phyloP scores from a whole-genome alignment of 2,113 vertebrate species.

The Bolborhynchus lineola region DNA sequence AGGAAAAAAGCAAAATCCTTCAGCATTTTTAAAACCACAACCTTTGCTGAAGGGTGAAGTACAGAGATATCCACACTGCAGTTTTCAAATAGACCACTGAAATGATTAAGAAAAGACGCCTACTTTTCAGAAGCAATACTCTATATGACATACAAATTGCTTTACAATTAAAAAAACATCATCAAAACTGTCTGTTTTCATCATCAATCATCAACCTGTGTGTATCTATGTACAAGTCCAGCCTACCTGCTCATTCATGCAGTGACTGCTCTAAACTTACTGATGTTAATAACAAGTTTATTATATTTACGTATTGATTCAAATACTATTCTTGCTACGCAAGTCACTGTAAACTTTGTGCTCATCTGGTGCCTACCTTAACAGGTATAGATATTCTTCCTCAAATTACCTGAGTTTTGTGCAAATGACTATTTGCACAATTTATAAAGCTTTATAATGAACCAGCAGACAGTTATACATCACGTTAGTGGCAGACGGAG shows the following conservation, averaged over 20 bases:
- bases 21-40: not conserved
- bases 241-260: not conserved
- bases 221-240: not conserved
- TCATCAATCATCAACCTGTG: not conserved
- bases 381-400: not conserved
- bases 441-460: not conserved
- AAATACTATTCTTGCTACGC: not conserved
- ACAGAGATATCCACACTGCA: not conserved
- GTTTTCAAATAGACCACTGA: not conserved
- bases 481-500: not conserved
- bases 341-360: not conserved
- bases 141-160: not conserved
- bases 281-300: not conserved
- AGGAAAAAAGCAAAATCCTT: not conserved
- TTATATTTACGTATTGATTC: not conserved
- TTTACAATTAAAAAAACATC: not conserved
- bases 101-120: not conserved
- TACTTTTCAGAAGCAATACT: not conserved
- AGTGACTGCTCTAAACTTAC: not conserved
- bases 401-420: not conserved
- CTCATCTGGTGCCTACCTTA: not conserved
- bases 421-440: not conserved
- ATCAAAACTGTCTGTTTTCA: not conserved
- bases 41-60: not conserved
- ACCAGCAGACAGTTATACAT: not conserved